Conservation (phyloP, 1,140 invertebrate genomes). For the Drosophila pachea region DNA sequence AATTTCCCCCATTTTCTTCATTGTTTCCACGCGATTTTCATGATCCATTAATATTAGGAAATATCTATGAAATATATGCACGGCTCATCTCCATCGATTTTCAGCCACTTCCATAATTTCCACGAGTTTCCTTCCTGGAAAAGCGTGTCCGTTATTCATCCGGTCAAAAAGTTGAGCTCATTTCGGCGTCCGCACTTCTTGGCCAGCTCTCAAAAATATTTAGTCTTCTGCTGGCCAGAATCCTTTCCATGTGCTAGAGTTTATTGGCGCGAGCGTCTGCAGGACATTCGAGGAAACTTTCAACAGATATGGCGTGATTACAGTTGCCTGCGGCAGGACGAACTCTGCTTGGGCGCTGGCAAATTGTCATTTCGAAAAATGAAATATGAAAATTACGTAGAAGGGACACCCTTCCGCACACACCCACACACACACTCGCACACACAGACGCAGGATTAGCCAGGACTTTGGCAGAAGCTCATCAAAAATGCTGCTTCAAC, state of each 20-base stretch:
- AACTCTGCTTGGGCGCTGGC: slow-evolving; percentile 10
- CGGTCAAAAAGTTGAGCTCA: no score
- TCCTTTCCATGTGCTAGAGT: no score
- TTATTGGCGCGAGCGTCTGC: slow-evolving; percentile 21
- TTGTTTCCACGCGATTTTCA: no score
- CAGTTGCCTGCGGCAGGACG: slow-evolving; percentile 55
- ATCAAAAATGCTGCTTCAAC: slow-evolving; percentile 66
- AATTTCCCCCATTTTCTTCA: background rate
- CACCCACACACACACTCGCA: slow-evolving; percentile 1
- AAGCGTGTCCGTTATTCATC: no score
- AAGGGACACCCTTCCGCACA: slow-evolving; percentile 24
- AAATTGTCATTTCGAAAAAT: slow-evolving; percentile 68
- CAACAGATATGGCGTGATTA: slow-evolving; percentile 76
- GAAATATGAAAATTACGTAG: slow-evolving; percentile 67
- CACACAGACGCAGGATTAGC: slow-evolving; percentile 7
- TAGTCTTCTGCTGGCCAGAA: no score
- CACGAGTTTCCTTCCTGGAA: no score
- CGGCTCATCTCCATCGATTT: no score
- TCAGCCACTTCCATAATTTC: no score
- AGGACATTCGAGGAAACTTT: slow-evolving; percentile 63
- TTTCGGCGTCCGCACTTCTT: no score
- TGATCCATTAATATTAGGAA: no score
- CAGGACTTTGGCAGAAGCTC: slow-evolving; percentile 63
- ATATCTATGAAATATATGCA: no score
- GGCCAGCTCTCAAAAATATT: no score